Evolutionary conservation across 2,797 vertebrate species (phyloP), one percentile per base, ranked within the genome.

Genomic region (Tenualosa ilisha): DNA sequence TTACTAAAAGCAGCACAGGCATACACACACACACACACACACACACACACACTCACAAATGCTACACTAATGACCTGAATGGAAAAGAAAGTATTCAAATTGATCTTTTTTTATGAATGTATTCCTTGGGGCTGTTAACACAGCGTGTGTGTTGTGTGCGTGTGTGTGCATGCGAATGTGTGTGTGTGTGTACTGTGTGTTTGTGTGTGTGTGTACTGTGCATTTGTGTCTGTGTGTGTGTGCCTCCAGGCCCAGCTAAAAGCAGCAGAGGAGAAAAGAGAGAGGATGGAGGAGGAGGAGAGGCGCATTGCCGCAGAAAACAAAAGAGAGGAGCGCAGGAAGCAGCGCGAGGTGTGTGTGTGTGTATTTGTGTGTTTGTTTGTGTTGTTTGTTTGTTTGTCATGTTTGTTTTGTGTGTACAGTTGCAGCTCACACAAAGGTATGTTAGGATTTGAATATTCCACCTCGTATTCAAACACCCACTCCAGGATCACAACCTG

Each of bases 211-310:
- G 49, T 75, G 15, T 75, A 26, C 31, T 46, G n/a, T 15, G 12
- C 31, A 24, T 65, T 24, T 31, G 63, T 65, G 61, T 49, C 8
- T 24, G 20, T 31, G 79, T 79, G 50, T 12, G 26, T 75, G 17
- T 85, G 81, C 20, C 89, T 90, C 89, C 87, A 99, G 98, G 97
- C 96, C 49, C 95, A 96, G 88, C 89, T 97, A 92, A 96, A 97
- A 90, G 96, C 96, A 13, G 95, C 95, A 13, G 96, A 97, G 87
- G 97, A 98, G 89, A 95, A 95, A 84, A 95, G 81, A 87, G 91
- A 91, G 86, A 94, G 87, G 89, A 95, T 94, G 89, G 95, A 96
- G 87, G 95, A 96, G 0, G 94, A 97, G 91, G 96, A 97, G 92
- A 98, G 20, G 37, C 83, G 53, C 0, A 59, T 40, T 43, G 84